Evolutionary conservation across 1,140 invertebrate species (phyloP), one percentile per base, ranked within the genome.

Genomic region (Trichonephila clavipes): DNA sequence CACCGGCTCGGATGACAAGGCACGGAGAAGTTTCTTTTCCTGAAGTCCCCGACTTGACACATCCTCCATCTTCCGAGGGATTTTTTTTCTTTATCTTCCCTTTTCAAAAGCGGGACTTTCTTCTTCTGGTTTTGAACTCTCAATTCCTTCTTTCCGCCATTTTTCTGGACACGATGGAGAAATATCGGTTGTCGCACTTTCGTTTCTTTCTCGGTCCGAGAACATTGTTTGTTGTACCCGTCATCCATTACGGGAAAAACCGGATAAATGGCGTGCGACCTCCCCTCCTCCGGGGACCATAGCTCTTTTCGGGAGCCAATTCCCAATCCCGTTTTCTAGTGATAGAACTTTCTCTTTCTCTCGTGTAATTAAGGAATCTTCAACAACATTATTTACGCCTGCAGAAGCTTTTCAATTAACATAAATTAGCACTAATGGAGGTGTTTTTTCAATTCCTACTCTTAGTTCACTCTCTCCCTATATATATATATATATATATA

Each of bases 201-300:
- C 90, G 85, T 91, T 91, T 91, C 90, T 91, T 64, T 83, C 34
- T 24, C 83, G 40, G 21, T 24, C 83, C 82, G 34, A n/a, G 21
- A 69, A 34, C 77, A 83, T 92, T 92, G 82, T 92, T 92, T 87
- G 91, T 92, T 92, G 91, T 92, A 28, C 44, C 64, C 59, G 83
- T 21, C 83, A 92, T 92, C 51, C 44, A 87, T 92, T 92, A 92
- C 64, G 7, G 77, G 90, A 64, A 72, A 87, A 92, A 83, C 62
- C 64, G 40, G 62, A 92, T 92, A 87, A 87, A 92, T 92, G 83
- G 82, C 18, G 19, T 40, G 40, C 28, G 24, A 40, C 69, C 51
- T 59, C 44, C 24, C 34, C 28, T 21, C 87, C 21, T 12, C 34
- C 21, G 19, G 40, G 21, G 34, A 18, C 34, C 28, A 40, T 88